Conservation (phyloP, 2,113 vertebrate species). For the Ictidomys tridecemlineatus region DNA sequence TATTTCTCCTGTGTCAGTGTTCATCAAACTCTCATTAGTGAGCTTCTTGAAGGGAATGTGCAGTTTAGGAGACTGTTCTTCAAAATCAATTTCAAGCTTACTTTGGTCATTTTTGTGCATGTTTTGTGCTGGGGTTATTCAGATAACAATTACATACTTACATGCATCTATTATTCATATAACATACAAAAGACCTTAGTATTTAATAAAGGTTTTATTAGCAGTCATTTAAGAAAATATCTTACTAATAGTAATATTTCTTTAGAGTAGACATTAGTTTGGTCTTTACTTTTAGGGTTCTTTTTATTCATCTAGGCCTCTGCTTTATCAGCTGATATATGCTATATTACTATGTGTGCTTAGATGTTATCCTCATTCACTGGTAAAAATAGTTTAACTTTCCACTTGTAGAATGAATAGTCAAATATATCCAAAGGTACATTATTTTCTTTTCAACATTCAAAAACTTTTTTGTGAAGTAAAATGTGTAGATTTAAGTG, state of each 20-base stretch:
- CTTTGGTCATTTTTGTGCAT: not conserved
- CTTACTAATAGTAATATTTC: not conserved
- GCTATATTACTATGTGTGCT: not conserved
- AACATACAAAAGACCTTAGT: not conserved
- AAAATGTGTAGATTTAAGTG: not conserved
- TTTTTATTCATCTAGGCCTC: not conserved
- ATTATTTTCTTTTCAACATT: conserved; percentile 23
- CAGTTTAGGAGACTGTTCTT: conserved; percentile 22
- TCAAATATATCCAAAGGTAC: not conserved
- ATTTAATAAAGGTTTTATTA: conserved; percentile 34
- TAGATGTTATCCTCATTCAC: not conserved
- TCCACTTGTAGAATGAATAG: not conserved
- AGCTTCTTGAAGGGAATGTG: not conserved
- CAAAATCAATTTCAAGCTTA: conserved; percentile 17
- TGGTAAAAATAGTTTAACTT: not conserved
- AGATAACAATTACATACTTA: not conserved
- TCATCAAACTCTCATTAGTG: not conserved
- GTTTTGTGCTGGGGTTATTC: conserved; percentile 27
- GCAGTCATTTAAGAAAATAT: not conserved
- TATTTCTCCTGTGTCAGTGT: not conserved
- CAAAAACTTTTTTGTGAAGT: not conserved
- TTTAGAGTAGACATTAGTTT: conserved; percentile 7
- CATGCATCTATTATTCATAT: not conserved
- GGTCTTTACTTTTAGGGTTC: not conserved
- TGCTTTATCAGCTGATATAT: not conserved